Percentiles rank a stretch among this genome's conserved stretches.
Conservation (phyloP, 2,888 invertebrate species). For the Esperia sulphurella region DNA sequence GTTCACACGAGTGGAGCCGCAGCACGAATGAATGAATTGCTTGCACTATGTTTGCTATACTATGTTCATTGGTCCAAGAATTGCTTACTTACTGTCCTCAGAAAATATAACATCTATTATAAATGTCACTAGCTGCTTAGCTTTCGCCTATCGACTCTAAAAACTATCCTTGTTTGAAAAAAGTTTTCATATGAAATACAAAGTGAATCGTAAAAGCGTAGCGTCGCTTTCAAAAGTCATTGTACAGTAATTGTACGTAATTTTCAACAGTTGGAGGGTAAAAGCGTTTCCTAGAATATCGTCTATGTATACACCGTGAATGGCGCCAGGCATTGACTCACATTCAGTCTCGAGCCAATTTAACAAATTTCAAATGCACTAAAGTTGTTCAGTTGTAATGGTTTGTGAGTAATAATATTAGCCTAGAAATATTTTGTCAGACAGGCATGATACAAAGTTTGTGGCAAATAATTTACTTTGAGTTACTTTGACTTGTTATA, state of each 20-base stretch:
- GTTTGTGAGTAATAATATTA: neutral
- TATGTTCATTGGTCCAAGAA: too few relatives aligned
- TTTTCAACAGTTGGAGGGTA: slow-evolving; percentile 40
- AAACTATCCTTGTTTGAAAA: too few relatives aligned
- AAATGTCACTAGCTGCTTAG: too few relatives aligned
- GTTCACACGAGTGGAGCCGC: too few relatives aligned
- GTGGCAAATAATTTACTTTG: too few relatives aligned
- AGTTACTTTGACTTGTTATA: too few relatives aligned
- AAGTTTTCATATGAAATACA: neutral
- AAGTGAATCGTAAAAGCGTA: slow-evolving; percentile 15
- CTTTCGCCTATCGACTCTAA: too few relatives aligned
- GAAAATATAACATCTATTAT: too few relatives aligned
- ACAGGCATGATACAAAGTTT: too few relatives aligned
- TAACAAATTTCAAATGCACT: slow-evolving; percentile 19
- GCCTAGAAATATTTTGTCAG: neutral
- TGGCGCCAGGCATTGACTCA: slow-evolving; percentile 60
- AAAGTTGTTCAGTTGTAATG: slow-evolving; percentile 15
- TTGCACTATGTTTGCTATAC: too few relatives aligned
- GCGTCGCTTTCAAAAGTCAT: slow-evolving; percentile 30
- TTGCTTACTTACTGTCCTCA: too few relatives aligned
- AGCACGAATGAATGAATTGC: too few relatives aligned
- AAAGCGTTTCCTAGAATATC: slow-evolving; percentile 56
- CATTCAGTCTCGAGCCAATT: slow-evolving; percentile 41
- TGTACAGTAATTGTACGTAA: slow-evolving; percentile 58
- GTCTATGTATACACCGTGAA: slow-evolving; percentile 33